Base-by-base conservation (phyloP, 2,113 vertebrate species). In the Grallaria varia region DNA sequence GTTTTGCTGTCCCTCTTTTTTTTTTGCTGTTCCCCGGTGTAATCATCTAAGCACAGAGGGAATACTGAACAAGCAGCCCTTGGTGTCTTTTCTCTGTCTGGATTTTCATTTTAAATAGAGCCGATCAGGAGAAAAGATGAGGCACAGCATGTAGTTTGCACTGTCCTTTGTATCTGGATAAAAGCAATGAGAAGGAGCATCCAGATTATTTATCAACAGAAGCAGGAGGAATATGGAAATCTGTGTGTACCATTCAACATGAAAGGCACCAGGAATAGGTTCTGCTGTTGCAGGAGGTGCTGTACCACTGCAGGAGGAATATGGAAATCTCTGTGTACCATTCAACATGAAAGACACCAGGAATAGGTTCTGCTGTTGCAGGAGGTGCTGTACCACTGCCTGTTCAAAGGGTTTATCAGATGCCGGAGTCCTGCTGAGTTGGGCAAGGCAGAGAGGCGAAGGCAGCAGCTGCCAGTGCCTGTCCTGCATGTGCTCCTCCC, bases 91-190 rank as follows among this genome's bases (percentile, higher is more conserved):
- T 63, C 39, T 60, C 33, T 64, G 44, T 24, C 60, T 84, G 58
- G 76, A 71, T 91, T 95, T 94, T 87, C 55, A 77, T 76, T 86
- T 63, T 76, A 59, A 91, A 66, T 78, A 74, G 55, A 88, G 55
- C n/a, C 1, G 2, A 77, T 49, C 12, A 24, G 74, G 82, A 84
- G 53, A 45, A 95, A 81, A 94, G 78, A 87, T 86, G 90, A 93
- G 72, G 59, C 47, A 49, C 82, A 80, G 75, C 45, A 33, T 39
- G 62, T 3, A 31, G 24, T 69, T 49, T 75, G 63, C 79, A 69
- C 78, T 73, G 74, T 47, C 66, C 84, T 67, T 87, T 94, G 75
- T 78, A 52, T 12, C 75, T 42, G 85, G 47, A 16, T 74, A 81
- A 94, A 47, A 82, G 67, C 82, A 76, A 25, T 11, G 6, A 90